Evolutionary conservation across 2,113 vertebrate genomes (phyloP), one percentile per base, ranked within the genome.

Genomic region (Oophaga pumilio): DNA sequence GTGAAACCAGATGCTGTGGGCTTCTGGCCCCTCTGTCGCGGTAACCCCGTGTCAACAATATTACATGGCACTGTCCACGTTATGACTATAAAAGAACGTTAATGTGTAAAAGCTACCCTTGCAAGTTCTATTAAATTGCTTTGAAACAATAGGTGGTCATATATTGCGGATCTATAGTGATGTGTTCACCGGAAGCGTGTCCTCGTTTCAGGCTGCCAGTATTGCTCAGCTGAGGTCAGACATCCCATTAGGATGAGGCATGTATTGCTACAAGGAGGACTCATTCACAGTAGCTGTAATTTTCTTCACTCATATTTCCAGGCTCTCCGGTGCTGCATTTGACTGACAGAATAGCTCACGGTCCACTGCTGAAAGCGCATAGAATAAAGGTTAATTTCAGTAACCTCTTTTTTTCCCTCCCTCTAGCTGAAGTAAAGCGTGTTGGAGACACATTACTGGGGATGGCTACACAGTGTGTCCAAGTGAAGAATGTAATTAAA

Each of bases 401-500:
- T 43, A 68, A 24, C 4, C n/a, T 24, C 2, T 68, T 3, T 64
- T 64, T 9, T 68, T 43, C 8, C 69, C 93, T 33, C 77, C 94
- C 52, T 80, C 85, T 12, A 99, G 98, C 98, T 56, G 98, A 99
- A 92, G 98, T 99, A 89, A 99, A 99, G 92, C 97, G 98, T 6
- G 98, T 99, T 86, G 98, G 98, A 87, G 98, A 99, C 90, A 99
- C 98, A 0, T 95, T 99, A 76, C 79, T 99, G 89, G 98, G 98
- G 87, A 99, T 99, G 98, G 98, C 98, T 89, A 99, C 98, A 0
- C 98, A 99, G 91, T 99, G 98, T 88, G 98, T 99, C 83, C 98
- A 99, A 94, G 98, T 99, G 92, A 99, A 99, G 95, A 99, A 99
- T 56, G 98, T 99, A 93, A 98, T 99, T 85, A 99, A 99, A 95